A percentile compares a stretch with the other conserved stretches of the same genome.
These are phyloP conservation scores for Bubo scandiacus DNA, from an alignment of 2,113 vertebrate species.

Conservation along the genomic window DNA sequence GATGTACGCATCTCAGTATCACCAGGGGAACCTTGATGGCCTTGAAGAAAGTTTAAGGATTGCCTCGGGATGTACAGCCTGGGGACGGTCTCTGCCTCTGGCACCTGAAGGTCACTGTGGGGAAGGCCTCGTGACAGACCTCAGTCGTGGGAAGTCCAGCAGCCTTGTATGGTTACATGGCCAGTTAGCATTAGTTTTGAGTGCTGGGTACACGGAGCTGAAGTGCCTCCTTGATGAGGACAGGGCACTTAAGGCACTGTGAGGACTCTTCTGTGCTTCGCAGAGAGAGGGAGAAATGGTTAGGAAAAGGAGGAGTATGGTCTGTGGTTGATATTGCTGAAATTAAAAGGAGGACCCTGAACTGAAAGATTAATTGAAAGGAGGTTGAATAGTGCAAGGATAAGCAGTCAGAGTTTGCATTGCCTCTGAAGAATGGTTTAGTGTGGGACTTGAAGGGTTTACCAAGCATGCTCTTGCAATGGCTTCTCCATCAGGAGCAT, in stretches of 20 bases:
- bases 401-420: neutral
- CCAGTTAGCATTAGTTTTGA: neutral
- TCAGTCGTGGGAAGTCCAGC: fast-evolving
- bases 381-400: neutral
- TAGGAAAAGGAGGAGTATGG: neutral
- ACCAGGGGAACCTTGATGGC: neutral
- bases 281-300: neutral
- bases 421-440: neutral
- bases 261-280: neutral
- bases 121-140: fast-evolving
- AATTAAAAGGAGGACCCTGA: neutral
- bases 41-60: neutral
- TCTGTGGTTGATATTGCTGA: neutral
- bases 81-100: neutral
- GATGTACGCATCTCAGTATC: fast-evolving
- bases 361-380: neutral
- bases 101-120: fast-evolving
- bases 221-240: neutral
- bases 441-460: neutral
- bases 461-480: neutral
- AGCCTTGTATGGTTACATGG: fast-evolving
- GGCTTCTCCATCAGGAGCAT: fast-evolving
- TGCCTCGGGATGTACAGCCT: fast-evolving
- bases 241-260: neutral
- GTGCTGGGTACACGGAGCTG: fast-evolving